Evolutionary conservation across 2,888 invertebrate genomes (phyloP), one percentile per base, ranked within the genome.

Genomic region (Caenorhabditis auriculariae): DNA sequence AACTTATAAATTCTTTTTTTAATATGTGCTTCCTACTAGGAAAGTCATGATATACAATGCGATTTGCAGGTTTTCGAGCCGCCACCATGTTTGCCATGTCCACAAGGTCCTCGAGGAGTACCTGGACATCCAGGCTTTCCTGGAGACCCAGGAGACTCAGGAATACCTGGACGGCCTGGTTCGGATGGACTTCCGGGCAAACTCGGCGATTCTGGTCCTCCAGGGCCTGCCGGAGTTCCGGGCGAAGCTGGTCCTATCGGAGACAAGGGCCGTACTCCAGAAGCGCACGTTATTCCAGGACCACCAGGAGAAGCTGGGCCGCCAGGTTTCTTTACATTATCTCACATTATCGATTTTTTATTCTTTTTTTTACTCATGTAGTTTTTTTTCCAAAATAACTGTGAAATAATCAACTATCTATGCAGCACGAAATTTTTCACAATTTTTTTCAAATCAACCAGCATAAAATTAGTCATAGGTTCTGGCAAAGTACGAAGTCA

Each of bases 41-140:
- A n/a, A n/a, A n/a, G n/a, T n/a, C n/a, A n/a, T n/a, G 9, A 32
- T 12, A 32, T 12, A 32, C n/a, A 32, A 32, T n/a, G n/a, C 35
- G 12, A 23, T 44, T 19, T 26, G 12, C 32, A 60, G 37, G 66
- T 78, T 9, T 82, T 81, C 65, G 81, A 81, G 60, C 81, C 81
- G 17, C 81, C 80, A 17, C 81, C 81, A 43, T 81, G 81, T 51
- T 69, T 82, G 12, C 81, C 81, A 12, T 82, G 81, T 23, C 60
- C 69, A 15, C 75, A 75, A 29, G 73, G 74, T 29, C 60, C 73
- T 41, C 76, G 78, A 4, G 71, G 69, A 28, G 70, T 66, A n/a
- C 78, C 78, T 9, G 77, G 72, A 43, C 77, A 75, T 46, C 78
- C 73, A 9, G 72, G 68, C 46, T 68, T 66, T 41, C 74, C 74